Evolutionary conservation across 2,113 vertebrate species (phyloP).

Genomic region (Periophthalmodon schlosseri): DNA sequence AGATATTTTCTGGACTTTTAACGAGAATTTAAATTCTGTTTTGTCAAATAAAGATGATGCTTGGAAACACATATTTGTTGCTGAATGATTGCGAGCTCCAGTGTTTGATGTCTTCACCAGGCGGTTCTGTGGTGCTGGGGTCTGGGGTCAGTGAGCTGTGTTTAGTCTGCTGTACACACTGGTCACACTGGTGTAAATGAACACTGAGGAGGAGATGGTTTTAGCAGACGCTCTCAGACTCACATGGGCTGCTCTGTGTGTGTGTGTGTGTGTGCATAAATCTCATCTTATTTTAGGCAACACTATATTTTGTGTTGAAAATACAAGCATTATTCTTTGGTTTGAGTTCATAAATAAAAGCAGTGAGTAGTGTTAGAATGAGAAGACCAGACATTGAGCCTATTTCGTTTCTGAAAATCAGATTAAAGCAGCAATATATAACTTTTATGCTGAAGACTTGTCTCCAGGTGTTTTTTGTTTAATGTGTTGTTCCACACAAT

Average conservation of each 20-base stretch:
- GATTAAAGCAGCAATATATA: too few relatives aligned
- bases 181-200: conserved; percentile 37
- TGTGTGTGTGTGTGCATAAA: conserved; percentile 7
- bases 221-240: conserved; percentile 43
- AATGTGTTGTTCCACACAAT: not conserved
- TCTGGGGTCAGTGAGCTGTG: conserved; percentile 9
- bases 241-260: conserved; percentile 3
- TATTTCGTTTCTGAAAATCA: too few relatives aligned
- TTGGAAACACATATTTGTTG: not conserved
- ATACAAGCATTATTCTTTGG: not conserved
- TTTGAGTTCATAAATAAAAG: not conserved
- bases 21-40: not conserved
- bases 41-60: not conserved
- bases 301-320: not conserved
- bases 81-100: not conserved
- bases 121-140: conserved; percentile 8
- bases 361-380: not conserved
- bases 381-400: not conserved
- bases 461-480: not conserved
- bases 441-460: too few relatives aligned
- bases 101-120: conserved; percentile 13
- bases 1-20: not conserved
- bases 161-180: conserved; percentile 11
- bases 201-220: conserved; percentile 28
- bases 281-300: not conserved